phyloP scores from a whole-genome alignment of 2,113 vertebrate genomes.

The Macquaria ambigua region DNA sequence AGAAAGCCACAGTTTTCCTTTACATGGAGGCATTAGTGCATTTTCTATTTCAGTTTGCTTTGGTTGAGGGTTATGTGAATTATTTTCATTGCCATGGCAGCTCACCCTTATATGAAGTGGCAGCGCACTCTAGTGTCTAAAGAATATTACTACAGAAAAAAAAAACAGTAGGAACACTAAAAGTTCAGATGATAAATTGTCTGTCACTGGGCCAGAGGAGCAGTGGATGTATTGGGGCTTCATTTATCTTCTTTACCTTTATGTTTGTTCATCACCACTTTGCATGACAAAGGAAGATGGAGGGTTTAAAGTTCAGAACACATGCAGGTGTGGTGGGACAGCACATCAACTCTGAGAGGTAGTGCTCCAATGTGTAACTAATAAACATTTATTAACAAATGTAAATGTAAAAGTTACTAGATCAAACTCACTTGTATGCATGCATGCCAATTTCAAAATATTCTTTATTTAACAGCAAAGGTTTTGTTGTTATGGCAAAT shows the following conservation, averaged over 20 bases:
- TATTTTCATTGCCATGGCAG: background rate
- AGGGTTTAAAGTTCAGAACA: background rate
- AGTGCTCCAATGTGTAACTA: no score
- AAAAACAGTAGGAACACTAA: no score
- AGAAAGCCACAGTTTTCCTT: background rate
- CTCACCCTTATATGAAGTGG: background rate
- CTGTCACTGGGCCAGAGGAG: background rate
- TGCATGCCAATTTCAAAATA: background rate
- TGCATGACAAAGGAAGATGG: background rate
- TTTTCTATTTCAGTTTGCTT: background rate
- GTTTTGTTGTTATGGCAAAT: background rate
- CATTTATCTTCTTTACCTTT: background rate
- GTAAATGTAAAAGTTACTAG: background rate
- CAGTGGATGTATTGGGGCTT: background rate
- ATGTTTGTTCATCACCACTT: background rate
- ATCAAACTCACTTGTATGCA: background rate
- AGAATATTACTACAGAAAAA: conserved; percentile 32
- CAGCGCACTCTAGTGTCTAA: conserved; percentile 63
- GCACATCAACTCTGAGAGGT: no score
- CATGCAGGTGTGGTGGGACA: background rate
- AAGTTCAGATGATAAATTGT: background rate
- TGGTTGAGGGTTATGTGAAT: background rate
- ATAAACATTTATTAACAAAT: background rate
- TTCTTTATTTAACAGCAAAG: background rate
- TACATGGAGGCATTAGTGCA: background rate